Base-by-base conservation (phyloP, 2,888 invertebrate genomes). In the Hanleya hanleyi region DNA sequence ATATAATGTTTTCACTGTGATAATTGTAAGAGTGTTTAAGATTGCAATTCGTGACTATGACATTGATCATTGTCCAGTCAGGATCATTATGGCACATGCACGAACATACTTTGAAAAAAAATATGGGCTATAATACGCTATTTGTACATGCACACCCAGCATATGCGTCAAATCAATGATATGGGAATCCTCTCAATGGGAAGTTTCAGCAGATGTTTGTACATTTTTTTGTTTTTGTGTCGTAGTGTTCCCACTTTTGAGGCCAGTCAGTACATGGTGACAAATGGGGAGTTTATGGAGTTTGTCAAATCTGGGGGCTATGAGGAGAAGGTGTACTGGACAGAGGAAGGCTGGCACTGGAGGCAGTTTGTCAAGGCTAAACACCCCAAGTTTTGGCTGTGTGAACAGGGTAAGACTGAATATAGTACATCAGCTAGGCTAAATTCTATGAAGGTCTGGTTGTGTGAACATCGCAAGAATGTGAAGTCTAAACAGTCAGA, bases 321-420 rank as follows among this genome's bases (percentile, higher is more conserved):
- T 77, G 69, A 74, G 32, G 83, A 79, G 15, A 61, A 77, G 37
- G 71, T 82, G 12, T 81, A 81, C 65, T 90, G 90, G 90, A 85
- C 83, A 22, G 81, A 83, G 33, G 88, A 89, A 62, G 89, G 88
- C 0, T 89, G 88, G 89, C 70, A 80, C 36, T 90, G 90, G 90
- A 78, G 80, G 32, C 61, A 78, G 35, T 89, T 77, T 78, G 76
- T 85, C 47, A 76, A 87, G 64, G 84, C 87, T 4, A 80, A 73
- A 26, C 89, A 89, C 68, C 90, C 90, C 18, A 77, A 82, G 29
- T 90, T 89, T 77, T 90, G 90, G 90, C 78, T 86, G 29, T 88
- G 89, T 73, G 73, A 82, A 65, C 73, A 85, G 72, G 87, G 89
- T 86, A 76, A n/a, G n/a, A n/a, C n/a, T n/a, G n/a, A n/a, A n/a